A percentile compares a stretch with the other conserved stretches of the same genome.
Conservation (phyloP, 2,113 vertebrate species). For the Charadrius vociferus region DNA sequence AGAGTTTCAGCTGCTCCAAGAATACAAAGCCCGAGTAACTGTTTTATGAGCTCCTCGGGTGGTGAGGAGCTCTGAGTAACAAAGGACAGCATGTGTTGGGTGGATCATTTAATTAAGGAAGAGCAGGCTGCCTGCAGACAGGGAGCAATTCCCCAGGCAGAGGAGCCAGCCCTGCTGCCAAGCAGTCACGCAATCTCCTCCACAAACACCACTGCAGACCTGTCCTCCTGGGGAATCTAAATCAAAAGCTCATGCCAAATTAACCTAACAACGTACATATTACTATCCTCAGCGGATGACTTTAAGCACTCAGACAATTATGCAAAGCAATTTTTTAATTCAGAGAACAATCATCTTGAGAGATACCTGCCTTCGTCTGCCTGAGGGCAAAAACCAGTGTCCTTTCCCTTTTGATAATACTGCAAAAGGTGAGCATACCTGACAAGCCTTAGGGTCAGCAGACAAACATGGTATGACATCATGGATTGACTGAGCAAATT, state of each 20-base stretch:
- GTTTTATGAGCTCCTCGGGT: neutral
- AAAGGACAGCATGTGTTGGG: accelerated
- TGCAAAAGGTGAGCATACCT: neutral
- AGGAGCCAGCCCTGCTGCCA: neutral
- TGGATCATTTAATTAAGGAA: neutral
- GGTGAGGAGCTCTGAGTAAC: accelerated
- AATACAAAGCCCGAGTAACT: neutral
- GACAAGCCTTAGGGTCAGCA: neutral
- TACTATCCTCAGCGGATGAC: neutral
- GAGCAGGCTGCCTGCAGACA: neutral
- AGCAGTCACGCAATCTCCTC: neutral
- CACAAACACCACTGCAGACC: neutral
- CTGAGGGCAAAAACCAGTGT: constrained; percentile 3
- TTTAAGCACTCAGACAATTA: neutral
- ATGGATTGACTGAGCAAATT: neutral
- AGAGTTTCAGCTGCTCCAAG: neutral
- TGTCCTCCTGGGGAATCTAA: neutral
- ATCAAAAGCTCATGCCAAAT: neutral
- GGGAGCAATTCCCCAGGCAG: accelerated
- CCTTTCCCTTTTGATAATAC: constrained; percentile 44
- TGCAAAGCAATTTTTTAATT: neutral
- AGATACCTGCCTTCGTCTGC: neutral
- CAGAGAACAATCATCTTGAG: neutral
- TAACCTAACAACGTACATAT: neutral
- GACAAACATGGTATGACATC: neutral